Conservation (phyloP, 2,888 invertebrate species). For the Zaprionus bogoriensis region DNA sequence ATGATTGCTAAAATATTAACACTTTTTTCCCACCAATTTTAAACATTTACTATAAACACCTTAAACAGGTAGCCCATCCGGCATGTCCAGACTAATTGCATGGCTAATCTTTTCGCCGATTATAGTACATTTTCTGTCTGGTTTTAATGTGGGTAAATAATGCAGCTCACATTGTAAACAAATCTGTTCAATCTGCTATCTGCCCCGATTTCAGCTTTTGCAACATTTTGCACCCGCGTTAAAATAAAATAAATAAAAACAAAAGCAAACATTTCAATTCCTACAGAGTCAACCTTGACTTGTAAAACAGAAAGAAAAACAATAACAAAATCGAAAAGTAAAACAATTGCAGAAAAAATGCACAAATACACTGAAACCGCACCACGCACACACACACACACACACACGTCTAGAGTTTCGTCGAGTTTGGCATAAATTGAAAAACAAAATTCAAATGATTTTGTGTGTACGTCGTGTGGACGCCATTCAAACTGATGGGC, state of each 20-base stretch:
- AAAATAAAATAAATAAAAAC: neutral
- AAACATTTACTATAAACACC: neutral
- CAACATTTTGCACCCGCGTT: neutral
- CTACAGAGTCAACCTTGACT: conserved; percentile 41
- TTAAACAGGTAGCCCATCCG: neutral
- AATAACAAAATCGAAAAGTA: conserved; percentile 2
- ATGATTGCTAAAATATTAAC: too few relatives aligned
- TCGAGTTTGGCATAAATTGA: conserved; percentile 18
- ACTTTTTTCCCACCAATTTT: neutral
- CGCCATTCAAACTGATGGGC: conserved; percentile 38
- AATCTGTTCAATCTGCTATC: neutral
- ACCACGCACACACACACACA: conserved; percentile 6
- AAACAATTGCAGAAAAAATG: conserved; percentile 42
- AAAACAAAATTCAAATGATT: conserved; percentile 27
- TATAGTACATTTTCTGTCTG: conserved; percentile 26
- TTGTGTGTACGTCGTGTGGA: conserved; percentile 30
- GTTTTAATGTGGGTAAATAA: conserved; percentile 6
- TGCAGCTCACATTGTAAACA: conserved; percentile 1
- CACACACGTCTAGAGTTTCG: conserved; percentile 2
- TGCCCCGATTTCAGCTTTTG: conserved; percentile 18
- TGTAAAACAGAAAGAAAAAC: conserved; percentile 3
- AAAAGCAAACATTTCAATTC: conserved; percentile 12
- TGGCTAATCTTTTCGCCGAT: conserved; percentile 4
- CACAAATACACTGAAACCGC: conserved; percentile 31
- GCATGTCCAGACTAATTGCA: neutral